Evolutionary conservation across 2,797 vertebrate genomes (phyloP), one percentile per base, ranked within the genome.

Genomic region (Taeniopygia guttata): DNA sequence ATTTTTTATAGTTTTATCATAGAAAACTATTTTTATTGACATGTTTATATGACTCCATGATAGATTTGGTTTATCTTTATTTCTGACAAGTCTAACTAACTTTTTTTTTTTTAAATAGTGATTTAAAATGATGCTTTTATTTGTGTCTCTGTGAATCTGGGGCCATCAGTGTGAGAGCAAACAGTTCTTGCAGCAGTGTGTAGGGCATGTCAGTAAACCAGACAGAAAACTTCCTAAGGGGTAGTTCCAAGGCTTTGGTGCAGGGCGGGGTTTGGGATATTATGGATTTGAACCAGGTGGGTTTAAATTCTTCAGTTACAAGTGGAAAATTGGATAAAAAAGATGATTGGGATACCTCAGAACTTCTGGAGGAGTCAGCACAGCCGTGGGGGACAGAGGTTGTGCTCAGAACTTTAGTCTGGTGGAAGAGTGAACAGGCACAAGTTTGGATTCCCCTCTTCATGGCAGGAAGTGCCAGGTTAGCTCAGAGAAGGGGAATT

Each of bases 1-100:
- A 16, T 45, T 52, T 38, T 60, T 54, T 38, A 0, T 8, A 22
- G 7, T 32, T 23, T 27, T 27, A 21, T 10, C 0, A 0, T 46
- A 64, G 20, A 32, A 64, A 49, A 87, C 49, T 5, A 9, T 15
- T 75, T 46, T 32, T 48, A 26, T 56, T 54, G 17, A 5, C 3
- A 0, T 36, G 3, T 38, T 80, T 45, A 13, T 38, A 4, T 13
- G 19, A 60, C 45, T 17, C 49, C 4, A 4, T 8, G 9, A 17
- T 42, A 25, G 48, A 4, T 58, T n/a, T 34, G 38, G 10, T 25
- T 87, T 78, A 34, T 36, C 38, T 80, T 72, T 84, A n/a, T 22
- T 66, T 90, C 66, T 63, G 36, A 45, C 14, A 14, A 77, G 9
- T 26, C 30, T 67, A 40, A 49, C 26, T 51, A 2, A 2, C 13